Evolutionary conservation across 2,797 vertebrate species (phyloP).

Genomic region (Poecile montanus): DNA sequence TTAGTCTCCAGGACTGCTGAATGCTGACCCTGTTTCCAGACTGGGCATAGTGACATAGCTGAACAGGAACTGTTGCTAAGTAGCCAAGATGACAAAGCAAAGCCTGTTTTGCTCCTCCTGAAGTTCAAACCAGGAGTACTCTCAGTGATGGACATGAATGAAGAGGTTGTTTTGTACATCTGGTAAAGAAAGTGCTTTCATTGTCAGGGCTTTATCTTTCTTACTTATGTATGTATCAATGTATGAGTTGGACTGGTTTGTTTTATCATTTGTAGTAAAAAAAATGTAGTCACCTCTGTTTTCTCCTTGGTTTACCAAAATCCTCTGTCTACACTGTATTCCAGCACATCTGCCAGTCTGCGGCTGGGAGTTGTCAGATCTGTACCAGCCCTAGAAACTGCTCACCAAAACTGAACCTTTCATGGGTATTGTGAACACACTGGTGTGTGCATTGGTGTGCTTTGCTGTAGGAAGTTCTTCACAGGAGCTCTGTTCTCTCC

Average conservation of each 20-base stretch:
- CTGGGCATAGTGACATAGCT: neutral
- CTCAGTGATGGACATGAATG: neutral
- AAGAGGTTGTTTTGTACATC: neutral
- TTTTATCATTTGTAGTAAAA: neutral
- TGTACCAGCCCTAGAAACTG: neutral
- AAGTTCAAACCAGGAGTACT: neutral
- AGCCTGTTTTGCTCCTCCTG: neutral
- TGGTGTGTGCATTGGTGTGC: neutral
- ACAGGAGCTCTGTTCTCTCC: slow-evolving; percentile 14
- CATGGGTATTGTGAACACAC: accelerated
- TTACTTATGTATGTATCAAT: neutral
- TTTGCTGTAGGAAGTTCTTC: neutral
- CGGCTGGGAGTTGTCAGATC: neutral
- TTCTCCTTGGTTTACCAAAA: neutral
- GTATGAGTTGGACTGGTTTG: neutral
- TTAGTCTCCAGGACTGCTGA: neutral
- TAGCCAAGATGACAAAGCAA: neutral
- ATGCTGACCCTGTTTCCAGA: neutral
- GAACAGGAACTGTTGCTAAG: neutral
- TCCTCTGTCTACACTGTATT: neutral
- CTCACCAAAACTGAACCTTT: neutral
- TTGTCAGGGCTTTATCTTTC: neutral
- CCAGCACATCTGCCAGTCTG: neutral
- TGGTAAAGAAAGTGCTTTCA: neutral
- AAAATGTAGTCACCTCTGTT: neutral